These are phyloP conservation scores for Cydia splendana DNA, from an alignment of 1,140 invertebrate species.

Conservation along the genomic window DNA sequence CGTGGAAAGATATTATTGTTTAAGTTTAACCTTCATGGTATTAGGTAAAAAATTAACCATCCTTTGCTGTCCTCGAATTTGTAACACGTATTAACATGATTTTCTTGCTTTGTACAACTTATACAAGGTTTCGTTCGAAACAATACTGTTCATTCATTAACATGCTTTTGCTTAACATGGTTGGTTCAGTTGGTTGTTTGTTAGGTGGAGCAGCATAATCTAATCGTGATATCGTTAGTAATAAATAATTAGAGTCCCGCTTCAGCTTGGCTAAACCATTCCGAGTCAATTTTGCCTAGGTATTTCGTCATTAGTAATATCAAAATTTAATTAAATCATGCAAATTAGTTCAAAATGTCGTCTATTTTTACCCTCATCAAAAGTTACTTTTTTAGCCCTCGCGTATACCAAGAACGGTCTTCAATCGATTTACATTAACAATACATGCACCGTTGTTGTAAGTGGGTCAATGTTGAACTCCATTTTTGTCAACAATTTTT, in stretches of 20 bases:
- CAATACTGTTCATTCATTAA: background rate
- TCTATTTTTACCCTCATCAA: background rate
- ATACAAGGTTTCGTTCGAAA: background rate
- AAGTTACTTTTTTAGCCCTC: conserved; percentile 22
- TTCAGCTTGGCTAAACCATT: too few relatives aligned
- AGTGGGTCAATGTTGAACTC: conserved; percentile 14
- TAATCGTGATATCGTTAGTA: too few relatives aligned
- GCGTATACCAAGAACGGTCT: conserved; percentile 13
- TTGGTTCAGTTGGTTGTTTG: too few relatives aligned
- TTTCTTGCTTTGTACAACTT: background rate
- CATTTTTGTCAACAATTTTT: conserved; percentile 8
- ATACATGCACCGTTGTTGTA: conserved; percentile 21
- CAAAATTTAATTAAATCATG: background rate
- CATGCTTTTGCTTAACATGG: too few relatives aligned
- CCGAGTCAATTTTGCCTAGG: too few relatives aligned
- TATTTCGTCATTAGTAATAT: background rate
- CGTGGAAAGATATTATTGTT: background rate
- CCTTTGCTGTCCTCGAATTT: background rate
- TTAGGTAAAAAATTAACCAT: background rate
- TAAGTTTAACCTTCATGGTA: background rate
- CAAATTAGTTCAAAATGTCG: background rate
- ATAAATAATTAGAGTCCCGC: too few relatives aligned
- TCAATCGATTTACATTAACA: conserved; percentile 19
- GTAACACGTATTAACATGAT: too few relatives aligned
- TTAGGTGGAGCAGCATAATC: too few relatives aligned